Evolutionary conservation across 2,113 vertebrate genomes (phyloP), one percentile per base, ranked within the genome.

Genomic region (Zosterops hypoxanthus): DNA sequence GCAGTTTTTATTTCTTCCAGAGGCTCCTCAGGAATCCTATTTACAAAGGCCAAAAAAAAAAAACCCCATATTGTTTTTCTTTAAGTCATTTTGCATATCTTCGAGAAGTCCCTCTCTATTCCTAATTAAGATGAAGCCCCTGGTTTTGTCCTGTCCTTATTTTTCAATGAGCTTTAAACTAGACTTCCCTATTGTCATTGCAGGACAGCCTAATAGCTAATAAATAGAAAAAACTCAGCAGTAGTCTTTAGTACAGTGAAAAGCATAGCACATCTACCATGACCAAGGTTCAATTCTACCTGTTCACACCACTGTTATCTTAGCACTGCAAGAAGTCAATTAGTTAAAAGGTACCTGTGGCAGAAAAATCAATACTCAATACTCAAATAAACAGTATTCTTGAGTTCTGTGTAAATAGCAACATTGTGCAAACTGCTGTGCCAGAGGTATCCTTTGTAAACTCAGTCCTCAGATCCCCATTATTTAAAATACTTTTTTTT

Each of bases 311-410:
- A 5, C 17, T 73, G 36, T 33, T 70, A 50, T 55, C 53, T 49
- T 60, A 82, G 56, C 50, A 73, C 26, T 80, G 59, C 33, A 88
- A 84, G 36, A 78, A 82, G 34, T 41, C 46, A 82, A 91, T 86
- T 95, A 92, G 92, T 82, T 90, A 95, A 87, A 90, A 82, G 12
- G 34, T 56, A 66, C 47, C 33, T 90, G 52, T 77, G 31, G 44
- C 21, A 83, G 76, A 90, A 91, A 86, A 93, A 80, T 86, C 33
- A 7, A 83, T 92, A 82, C 47, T 78, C 61, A 42, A 50, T 95
- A 86, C 24, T 82, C 71, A 93, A 73, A 88, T 72, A 82, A 93
- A 73, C n/a, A 86, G 64, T 86, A 81, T 94, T 75, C 31, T 69
- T 50, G 47, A 91, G 39, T 59, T 47, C 25, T 66, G 36, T 78